These are phyloP conservation scores for Cryptotis parvus DNA, from an alignment of 2,113 vertebrate species.

Conservation along the genomic window DNA sequence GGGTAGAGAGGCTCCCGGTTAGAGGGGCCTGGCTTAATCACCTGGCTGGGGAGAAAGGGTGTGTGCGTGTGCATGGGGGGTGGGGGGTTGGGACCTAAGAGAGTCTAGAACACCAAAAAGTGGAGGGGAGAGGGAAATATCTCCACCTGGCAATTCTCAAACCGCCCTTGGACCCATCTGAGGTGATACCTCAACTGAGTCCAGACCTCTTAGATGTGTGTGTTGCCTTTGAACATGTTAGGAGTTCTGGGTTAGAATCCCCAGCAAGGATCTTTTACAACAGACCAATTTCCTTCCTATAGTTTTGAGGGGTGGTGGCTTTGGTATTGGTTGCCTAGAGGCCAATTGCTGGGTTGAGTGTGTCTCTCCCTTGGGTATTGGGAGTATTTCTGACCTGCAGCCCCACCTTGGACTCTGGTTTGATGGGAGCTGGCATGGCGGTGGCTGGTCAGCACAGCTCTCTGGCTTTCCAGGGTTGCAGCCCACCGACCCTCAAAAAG, in stretches of 20 bases:
- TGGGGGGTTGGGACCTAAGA: not conserved
- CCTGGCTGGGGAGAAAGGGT: not conserved
- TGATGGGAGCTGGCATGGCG: too few relatives aligned
- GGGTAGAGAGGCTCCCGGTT: not conserved
- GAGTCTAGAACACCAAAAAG: not conserved
- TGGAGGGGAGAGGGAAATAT: not conserved
- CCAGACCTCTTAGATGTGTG: not conserved
- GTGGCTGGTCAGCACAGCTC: not conserved
- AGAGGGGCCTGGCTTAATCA: constrained; percentile 35
- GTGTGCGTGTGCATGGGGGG: too few relatives aligned
- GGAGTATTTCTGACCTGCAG: not conserved
- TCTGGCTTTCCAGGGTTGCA: not conserved
- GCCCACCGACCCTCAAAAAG: fast-evolving
- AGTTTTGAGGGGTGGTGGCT: not conserved
- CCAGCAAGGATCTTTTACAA: constrained; percentile 1
- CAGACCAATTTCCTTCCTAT: not conserved
- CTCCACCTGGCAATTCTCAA: fast-evolving
- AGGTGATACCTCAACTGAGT: not conserved
- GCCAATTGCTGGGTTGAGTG: not conserved
- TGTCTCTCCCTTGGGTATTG: not conserved
- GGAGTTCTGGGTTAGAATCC: not conserved
- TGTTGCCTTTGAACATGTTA: not conserved
- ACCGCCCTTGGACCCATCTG: not conserved
- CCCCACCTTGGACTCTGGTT: not conserved
- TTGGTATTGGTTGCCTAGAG: not conserved